A percentile compares a stretch with the other conserved stretches of the same genome.
phyloP scores from a whole-genome alignment of 2,888 invertebrate genomes.

The Patella caerulea region DNA sequence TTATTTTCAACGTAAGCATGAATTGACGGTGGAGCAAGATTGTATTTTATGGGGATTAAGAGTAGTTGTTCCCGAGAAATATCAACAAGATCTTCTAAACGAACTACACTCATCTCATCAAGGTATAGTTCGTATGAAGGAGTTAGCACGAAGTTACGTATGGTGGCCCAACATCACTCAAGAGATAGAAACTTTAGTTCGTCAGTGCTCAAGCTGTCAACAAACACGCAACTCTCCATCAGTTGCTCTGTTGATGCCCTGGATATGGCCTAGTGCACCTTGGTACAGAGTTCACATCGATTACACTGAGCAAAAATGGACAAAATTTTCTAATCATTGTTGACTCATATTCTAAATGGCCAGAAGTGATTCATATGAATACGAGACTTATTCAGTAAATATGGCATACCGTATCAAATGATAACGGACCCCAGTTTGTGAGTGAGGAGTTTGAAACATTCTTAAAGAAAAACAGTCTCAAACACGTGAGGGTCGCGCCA shows the following conservation, averaged over 20 bases:
- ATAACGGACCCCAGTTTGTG: slow-evolving; percentile 62
- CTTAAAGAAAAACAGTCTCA: slow-evolving; percentile 42
- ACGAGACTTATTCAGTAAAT: slow-evolving; percentile 45
- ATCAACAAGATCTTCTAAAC: slow-evolving; percentile 33
- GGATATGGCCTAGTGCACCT: slow-evolving; percentile 47
- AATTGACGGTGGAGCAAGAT: too few relatives aligned
- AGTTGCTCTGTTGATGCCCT: slow-evolving; percentile 24
- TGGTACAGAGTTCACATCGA: slow-evolving; percentile 62
- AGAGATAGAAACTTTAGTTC: too few relatives aligned
- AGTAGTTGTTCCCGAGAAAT: slow-evolving; percentile 38
- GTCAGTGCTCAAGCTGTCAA: too few relatives aligned
- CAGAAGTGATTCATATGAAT: slow-evolving; percentile 57
- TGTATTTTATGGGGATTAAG: slow-evolving; percentile 29
- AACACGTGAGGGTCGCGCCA: slow-evolving; percentile 38
- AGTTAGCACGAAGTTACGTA: slow-evolving; percentile 49
- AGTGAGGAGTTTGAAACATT: slow-evolving; percentile 47
- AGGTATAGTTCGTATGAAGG: slow-evolving; percentile 57
- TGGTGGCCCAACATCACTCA: slow-evolving; percentile 45
- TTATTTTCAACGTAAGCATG: too few relatives aligned
- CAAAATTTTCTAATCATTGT: slow-evolving; percentile 63
- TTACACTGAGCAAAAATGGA: slow-evolving; percentile 66
- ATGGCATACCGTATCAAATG: slow-evolving; percentile 27
- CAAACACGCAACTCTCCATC: too few relatives aligned
- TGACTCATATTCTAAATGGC: slow-evolving; percentile 71
- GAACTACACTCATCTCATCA: slow-evolving; percentile 53